A percentile compares a stretch with the other conserved stretches of the same genome.
Evolutionary conservation across 2,888 invertebrate genomes (phyloP).

Genomic region (Lochmaea capreae): DNA sequence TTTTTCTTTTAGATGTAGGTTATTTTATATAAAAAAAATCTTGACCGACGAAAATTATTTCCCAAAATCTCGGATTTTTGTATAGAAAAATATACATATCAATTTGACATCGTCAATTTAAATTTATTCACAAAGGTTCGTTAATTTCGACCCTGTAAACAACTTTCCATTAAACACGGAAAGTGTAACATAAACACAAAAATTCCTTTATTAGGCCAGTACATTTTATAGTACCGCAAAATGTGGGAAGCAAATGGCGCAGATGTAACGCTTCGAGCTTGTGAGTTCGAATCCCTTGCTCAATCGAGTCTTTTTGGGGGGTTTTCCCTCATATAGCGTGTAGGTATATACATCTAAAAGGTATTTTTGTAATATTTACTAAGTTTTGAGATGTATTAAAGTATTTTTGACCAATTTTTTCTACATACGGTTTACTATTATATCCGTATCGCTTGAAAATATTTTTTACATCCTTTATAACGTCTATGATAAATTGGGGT

Average conservation of each 20-base stretch:
- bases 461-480: constrained; percentile 25
- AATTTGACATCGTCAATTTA: constrained; percentile 23
- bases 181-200: no score
- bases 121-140: background rate
- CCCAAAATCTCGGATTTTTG: background rate
- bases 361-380: constrained; percentile 15
- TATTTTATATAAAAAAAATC: background rate
- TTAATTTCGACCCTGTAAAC: no score
- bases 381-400: constrained; percentile 18
- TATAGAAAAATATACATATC: constrained; percentile 17
- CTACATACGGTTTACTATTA: background rate
- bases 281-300: no score
- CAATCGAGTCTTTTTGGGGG: no score
- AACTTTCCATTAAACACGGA: no score
- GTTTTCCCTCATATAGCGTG: no score
- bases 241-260: no score
- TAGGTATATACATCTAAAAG: background rate
- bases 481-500: background rate
- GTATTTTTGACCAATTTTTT: constrained; percentile 28
- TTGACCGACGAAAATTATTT: no score
- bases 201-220: no score
- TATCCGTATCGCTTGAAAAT: constrained; percentile 14
- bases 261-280: no score
- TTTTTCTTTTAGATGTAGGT: background rate
- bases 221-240: no score